A percentile compares a stretch with the other conserved stretches of the same genome.
These are phyloP conservation scores for Dolichoris vasculosae DNA, from an alignment of 1,140 invertebrate genomes.

Conservation along the genomic window DNA sequence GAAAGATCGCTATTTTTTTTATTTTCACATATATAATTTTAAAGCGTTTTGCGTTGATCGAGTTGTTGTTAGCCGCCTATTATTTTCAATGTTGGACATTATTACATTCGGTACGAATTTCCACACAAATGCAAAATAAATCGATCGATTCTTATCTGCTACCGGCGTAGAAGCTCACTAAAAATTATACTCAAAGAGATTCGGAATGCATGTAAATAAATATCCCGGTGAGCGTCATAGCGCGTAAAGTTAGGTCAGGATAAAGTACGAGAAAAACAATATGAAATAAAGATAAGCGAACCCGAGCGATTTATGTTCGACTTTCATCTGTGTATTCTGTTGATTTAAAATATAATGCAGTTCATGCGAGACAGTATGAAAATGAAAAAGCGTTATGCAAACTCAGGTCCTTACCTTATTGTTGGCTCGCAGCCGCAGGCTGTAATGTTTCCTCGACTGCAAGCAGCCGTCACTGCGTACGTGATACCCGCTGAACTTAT, in stretches of 20 bases:
- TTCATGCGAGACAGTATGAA: constrained; percentile 8
- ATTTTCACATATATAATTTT: too few species aligned
- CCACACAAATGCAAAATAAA: background rate
- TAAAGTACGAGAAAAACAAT: background rate
- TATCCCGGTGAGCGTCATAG: background rate
- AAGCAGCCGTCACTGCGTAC: constrained; percentile 91
- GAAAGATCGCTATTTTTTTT: too few species aligned
- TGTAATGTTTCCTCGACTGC: constrained; percentile 90
- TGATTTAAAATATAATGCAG: constrained; percentile 16
- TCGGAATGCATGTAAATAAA: background rate
- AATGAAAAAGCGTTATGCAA: constrained; percentile 48
- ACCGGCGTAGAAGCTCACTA: too few species aligned
- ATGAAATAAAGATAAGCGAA: constrained; percentile 23
- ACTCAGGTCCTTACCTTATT: constrained; percentile 63
- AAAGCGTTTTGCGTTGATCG: background rate
- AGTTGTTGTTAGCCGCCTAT: too few species aligned
- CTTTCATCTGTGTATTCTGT: background rate
- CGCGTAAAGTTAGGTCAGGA: background rate
- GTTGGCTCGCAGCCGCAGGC: constrained; percentile 88
- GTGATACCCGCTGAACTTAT: constrained; percentile 93
- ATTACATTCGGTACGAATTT: background rate
- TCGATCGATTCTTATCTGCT: background rate
- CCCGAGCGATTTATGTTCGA: constrained; percentile 17
- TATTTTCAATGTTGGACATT: background rate
- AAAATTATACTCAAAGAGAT: constrained; percentile 18